Conservation (phyloP, 1,140 invertebrate genomes). For the Ips nitidus region DNA sequence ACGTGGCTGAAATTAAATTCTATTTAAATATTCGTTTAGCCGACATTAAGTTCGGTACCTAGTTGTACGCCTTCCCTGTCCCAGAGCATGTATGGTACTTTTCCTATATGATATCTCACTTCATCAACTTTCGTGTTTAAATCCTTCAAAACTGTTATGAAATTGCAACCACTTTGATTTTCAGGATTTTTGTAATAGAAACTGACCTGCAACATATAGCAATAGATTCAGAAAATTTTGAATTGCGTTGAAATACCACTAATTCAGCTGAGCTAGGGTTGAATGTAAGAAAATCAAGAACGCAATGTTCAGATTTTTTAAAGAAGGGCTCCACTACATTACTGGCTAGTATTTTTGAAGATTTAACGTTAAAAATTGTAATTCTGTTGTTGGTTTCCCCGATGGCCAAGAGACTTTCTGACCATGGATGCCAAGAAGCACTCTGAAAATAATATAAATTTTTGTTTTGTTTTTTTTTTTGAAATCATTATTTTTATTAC, state of each 20-base stretch:
- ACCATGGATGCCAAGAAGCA: neutral
- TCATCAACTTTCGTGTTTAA: conserved; percentile 18
- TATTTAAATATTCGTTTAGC: neutral
- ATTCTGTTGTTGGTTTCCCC: neutral
- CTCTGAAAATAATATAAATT: neutral
- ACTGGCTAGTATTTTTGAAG: neutral
- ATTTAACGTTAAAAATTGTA: neutral
- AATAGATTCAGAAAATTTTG: neutral
- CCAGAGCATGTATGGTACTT: conserved; percentile 15
- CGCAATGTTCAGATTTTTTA: neutral
- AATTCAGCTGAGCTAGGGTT: neutral
- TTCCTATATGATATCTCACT: conserved; percentile 10
- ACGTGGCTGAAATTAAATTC: neutral
- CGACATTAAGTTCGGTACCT: conserved; percentile 4
- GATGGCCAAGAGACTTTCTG: neutral
- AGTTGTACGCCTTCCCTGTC: conserved; percentile 19
- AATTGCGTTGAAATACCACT: neutral
- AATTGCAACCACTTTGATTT: conserved; percentile 5
- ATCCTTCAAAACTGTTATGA: conserved; percentile 16
- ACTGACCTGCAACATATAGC: conserved; percentile 14
- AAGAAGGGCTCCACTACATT: neutral
- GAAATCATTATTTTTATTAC: no score
- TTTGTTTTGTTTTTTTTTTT: no score
- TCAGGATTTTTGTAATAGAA: conserved; percentile 13
- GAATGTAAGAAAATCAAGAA: neutral